Evolutionary conservation across 1,140 invertebrate species (phyloP).

Genomic region (Danaus plexippus): DNA sequence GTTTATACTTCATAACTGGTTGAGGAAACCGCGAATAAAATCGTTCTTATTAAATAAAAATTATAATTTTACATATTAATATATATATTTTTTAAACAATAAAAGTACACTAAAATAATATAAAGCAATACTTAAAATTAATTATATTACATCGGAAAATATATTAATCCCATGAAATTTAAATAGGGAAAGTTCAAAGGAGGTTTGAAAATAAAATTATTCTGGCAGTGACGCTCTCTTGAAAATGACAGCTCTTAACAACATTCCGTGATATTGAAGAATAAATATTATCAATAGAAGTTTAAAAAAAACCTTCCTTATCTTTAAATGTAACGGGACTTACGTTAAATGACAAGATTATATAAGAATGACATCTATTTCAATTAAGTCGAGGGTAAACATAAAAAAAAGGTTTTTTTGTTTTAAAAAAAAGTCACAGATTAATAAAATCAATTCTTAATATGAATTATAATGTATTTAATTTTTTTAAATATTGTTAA

Average conservation of each 20-base stretch:
- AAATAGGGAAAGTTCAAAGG: constrained; percentile 13
- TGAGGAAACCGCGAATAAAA: not conserved
- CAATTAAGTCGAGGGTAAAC: too few relatives aligned
- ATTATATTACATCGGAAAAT: constrained; percentile 10
- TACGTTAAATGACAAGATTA: too few relatives aligned
- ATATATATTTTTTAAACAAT: constrained; percentile 2
- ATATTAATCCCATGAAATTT: constrained; percentile 19
- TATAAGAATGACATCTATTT: too few relatives aligned
- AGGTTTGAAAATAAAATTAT: constrained; percentile 22
- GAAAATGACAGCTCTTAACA: constrained; percentile 12
- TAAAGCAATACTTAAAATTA: constrained; percentile 13
- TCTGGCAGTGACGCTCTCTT: constrained; percentile 11
- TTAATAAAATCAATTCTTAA: too few relatives aligned
- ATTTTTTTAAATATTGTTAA: too few relatives aligned
- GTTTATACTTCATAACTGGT: not conserved
- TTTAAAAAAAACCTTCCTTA: too few relatives aligned
- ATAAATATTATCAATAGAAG: constrained; percentile 2
- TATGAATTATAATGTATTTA: too few relatives aligned
- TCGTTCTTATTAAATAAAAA: not conserved
- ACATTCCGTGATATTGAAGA: constrained; percentile 1
- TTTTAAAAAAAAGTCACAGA: too few relatives aligned
- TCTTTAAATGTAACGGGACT: too few relatives aligned
- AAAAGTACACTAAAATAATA: too few relatives aligned
- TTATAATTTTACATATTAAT: constrained; percentile 3
- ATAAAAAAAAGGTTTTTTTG: too few relatives aligned